A percentile compares a stretch with the other conserved stretches of the same genome.
Conservation (phyloP, 1,140 invertebrate species). For the Eriocheir sinensis region DNA sequence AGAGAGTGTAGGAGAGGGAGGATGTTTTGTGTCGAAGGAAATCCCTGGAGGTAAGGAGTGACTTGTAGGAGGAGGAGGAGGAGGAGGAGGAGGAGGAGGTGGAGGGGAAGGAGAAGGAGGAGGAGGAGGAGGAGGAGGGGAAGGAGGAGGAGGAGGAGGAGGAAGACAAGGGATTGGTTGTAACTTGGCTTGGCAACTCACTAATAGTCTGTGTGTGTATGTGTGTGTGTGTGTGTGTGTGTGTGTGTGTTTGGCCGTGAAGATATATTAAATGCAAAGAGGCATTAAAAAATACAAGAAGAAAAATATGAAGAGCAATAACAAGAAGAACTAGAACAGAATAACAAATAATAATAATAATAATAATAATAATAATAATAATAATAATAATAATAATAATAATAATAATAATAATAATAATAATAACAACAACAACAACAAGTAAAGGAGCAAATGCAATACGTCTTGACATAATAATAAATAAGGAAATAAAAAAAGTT, state of each 20-base stretch:
- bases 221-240: not conserved
- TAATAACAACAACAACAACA: not conserved
- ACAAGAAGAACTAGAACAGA: too few relatives aligned
- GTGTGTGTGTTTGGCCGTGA: not conserved
- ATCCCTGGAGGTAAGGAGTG: constrained; percentile 37
- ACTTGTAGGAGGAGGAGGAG: constrained; percentile 39
- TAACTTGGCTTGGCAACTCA: not conserved
- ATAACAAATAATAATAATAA: not conserved
- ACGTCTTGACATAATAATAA: too few relatives aligned
- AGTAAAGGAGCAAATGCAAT: too few relatives aligned
- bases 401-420: not conserved
- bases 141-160: not conserved
- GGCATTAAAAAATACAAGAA: not conserved
- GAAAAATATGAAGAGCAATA: not conserved
- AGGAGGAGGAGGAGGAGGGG: constrained; percentile 30
- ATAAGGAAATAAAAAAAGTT: too few relatives aligned
- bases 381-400: not conserved
- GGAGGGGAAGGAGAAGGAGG: not conserved
- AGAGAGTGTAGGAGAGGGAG: not conserved
- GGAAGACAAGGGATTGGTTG: constrained; percentile 16
- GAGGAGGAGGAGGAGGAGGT: constrained; percentile 37
- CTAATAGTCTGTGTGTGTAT: not conserved
- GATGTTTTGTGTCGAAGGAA: not conserved
- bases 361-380: not conserved
- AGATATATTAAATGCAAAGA: not conserved